Percentiles rank a stretch among this genome's conserved stretches.
Evolutionary conservation across 2,113 vertebrate genomes (phyloP).

Genomic region (crab-eating macaque (Macaca fascicularis)): T2T-MFA8v1.1 NC_088392.1:24073501-24074000

Average conservation of each 20-base stretch:
- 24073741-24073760: neutral
- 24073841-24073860: neutral
- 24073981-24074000: neutral
- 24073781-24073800: neutral
- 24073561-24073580: neutral
- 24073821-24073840: neutral
- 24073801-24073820: neutral
- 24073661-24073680: constrained; percentile 42
- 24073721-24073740: neutral
- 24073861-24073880: neutral
- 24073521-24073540: neutral
- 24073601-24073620: constrained; percentile 24
- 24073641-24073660: neutral
- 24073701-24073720: neutral
- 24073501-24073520: neutral
- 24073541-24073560: neutral
- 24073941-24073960: neutral
- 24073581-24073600: constrained; percentile 2
- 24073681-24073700: neutral
- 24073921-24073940: neutral
- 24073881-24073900: neutral
- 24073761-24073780: neutral
- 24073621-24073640: neutral
- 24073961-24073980: neutral
- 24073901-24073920: neutral